Evolutionary conservation across 2,113 vertebrate species (phyloP), one percentile per base, ranked within the genome.

Genomic region (Himantopus leucocephalus): DNA sequence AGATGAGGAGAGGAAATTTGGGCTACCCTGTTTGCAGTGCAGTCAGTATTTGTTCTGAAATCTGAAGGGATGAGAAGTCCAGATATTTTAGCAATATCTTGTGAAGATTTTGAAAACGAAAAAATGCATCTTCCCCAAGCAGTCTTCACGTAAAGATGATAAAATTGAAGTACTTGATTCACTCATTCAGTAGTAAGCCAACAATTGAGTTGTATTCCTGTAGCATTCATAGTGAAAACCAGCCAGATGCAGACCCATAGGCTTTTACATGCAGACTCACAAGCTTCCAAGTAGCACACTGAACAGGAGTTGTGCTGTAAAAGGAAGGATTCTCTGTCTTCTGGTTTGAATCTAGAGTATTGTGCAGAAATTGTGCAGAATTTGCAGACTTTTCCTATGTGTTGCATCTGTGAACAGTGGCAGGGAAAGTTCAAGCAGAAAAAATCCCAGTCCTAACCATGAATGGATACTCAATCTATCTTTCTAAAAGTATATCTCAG

Each of bases 361-460:
- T 37, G 41, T 21, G n/a, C 76, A 76, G 47, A 74, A 86, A 86
- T 67, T 68, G 30, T 56, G 22, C 4, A 3, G 37, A 55, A 60
- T 84, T 85, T 47, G 22, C 4, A 3, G 37, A 55, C 64, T 84
- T 85, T 47, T 85, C 24, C 24, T 48, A 0, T n/a, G n/a, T 37
- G 32, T 41, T 82, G 41, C 23, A 22, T 84, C 64, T 71, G 47
- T 56, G 43, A 88, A 86, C 14, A 52, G 64, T 34, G 53, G 55
- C 76, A 88, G 35, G 22, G 34, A 78, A 95, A 74, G 58, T 87
- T 94, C 68, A 94, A 82, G 70, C 64, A 92, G 79, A 82, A 95
- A 88, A 91, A 58, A 35, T 39, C 55, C 16, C 18, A 79, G 74
- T 85, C 55, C n/a, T 74, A 79, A 58, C 47, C 32, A 22, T 62